Base-by-base conservation (phyloP, 2,888 invertebrate genomes). In the Copidosoma aretas region DNA sequence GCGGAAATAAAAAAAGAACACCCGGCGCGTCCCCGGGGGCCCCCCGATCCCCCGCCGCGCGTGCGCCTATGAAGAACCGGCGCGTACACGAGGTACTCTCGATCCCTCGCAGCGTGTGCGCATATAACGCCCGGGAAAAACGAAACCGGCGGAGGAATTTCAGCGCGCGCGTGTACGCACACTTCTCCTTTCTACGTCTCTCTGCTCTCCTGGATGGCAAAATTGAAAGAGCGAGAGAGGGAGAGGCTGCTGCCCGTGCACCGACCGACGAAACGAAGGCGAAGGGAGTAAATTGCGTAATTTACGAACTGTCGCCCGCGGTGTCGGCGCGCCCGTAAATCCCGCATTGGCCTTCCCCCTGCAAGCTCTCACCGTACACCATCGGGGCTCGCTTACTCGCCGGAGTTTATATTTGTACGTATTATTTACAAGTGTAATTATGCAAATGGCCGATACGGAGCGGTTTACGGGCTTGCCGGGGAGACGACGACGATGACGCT, bases 351-450 rank as follows among this genome's bases (percentile, higher is more conserved):
- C 32, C 32, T 32, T 32, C 8, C 53, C 32, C 43, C 41, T 24
- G 21, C 54, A 22, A 10, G 21, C 46, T 21, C 52, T 52, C 52
- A n/a, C 24, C 39, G 32, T 15, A 12, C 41, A 12, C 43, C 15
- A 8, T 46, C 4, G 21, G n/a, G 17, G n/a, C 46, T 14, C 57
- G 32, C 8, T 32, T 32, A 32, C 32, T 32, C 32, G 32, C 32
- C 4, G 8, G 43, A n/a, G 22, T 39, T 39, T 24, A 52, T 64
- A 60, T 43, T 60, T 68, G 51, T 61, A 59, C 59, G 64, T 68
- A 65, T 68, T 73, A 71, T 70, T 70, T 70, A 70, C 68, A 73
- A 68, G 73, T 68, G 70, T 70, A 73, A 73, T 73, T 71, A 73
- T 72, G 72, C 67, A 73, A 73, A 71, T 70, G 53, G 1, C 32